phyloP scores from a whole-genome alignment of 2,113 vertebrate species.

The Alethe castanea region DNA sequence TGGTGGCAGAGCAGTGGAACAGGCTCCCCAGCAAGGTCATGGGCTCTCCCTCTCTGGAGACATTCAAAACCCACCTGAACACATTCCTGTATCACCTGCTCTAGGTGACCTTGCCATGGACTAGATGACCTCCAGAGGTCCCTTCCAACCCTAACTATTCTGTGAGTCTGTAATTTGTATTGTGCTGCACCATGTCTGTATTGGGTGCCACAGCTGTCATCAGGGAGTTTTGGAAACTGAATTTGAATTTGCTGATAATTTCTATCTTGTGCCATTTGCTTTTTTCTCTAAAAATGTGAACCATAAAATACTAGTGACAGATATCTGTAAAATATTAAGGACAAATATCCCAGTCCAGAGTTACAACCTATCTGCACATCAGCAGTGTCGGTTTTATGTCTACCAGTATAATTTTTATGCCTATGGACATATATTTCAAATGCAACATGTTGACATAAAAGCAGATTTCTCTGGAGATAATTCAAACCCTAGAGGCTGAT shows the following conservation, averaged over 20 bases:
- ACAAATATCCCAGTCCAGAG: neutral
- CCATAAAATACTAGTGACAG: neutral
- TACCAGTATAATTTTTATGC: neutral
- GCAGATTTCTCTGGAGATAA: neutral
- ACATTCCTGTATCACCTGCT: accelerated
- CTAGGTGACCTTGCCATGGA: neutral
- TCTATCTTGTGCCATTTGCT: neutral
- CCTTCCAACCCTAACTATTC: neutral
- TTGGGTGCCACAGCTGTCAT: accelerated
- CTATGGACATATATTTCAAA: neutral
- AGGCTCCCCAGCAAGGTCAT: neutral
- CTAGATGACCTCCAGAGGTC: neutral
- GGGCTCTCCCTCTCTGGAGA: neutral
- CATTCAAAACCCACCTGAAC: neutral
- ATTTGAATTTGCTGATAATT: neutral
- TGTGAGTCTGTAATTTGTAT: neutral
- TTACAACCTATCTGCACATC: neutral
- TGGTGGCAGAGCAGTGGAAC: neutral
- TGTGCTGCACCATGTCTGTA: neutral
- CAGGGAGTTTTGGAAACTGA: neutral
- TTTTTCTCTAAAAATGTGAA: neutral
- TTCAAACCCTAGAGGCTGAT: neutral
- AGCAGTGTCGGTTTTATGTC: neutral
- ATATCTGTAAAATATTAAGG: neutral
- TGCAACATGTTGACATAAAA: accelerated